Evolutionary conservation across 1,140 invertebrate genomes (phyloP).

Genomic region (Matsumurasca onukii): DNA sequence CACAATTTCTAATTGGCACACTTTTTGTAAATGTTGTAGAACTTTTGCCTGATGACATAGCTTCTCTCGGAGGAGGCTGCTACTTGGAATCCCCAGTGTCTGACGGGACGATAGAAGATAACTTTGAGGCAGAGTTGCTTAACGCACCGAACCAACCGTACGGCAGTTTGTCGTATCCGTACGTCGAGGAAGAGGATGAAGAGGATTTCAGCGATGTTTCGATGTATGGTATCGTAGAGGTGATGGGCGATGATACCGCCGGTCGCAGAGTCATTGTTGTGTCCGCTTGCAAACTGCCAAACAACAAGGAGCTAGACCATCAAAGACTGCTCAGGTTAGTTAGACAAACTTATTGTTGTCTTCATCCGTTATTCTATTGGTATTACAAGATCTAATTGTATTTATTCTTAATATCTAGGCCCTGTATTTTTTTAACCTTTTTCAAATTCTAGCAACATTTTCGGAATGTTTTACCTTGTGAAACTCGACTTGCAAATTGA

Average conservation of each 20-base stretch:
- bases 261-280: conserved; percentile 94
- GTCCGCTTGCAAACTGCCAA: conserved; percentile 91
- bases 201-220: conserved; percentile 77
- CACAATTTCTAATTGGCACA: too few relatives aligned
- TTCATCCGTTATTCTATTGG: too few relatives aligned
- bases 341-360: neutral
- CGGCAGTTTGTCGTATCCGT: conserved; percentile 48
- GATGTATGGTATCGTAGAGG: conserved; percentile 82
- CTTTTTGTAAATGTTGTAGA: too few relatives aligned
- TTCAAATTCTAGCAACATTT: too few relatives aligned
- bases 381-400: too few relatives aligned
- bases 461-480: too few relatives aligned
- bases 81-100: conserved; percentile 76
- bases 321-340: conserved; percentile 75
- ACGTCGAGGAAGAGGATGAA: conserved; percentile 54
- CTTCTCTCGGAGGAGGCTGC: conserved; percentile 52
- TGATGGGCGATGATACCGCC: conserved; percentile 86
- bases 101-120: conserved; percentile 88
- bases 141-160: conserved; percentile 57
- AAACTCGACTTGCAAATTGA: too few relatives aligned
- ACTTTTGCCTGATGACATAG: conserved; percentile 56
- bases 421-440: too few relatives aligned
- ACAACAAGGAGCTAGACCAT: conserved; percentile 81
- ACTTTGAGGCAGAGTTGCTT: conserved; percentile 89
- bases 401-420: too few relatives aligned